Conservation (phyloP, 2,888 invertebrate species). For the Xiphydria camelus region DNA sequence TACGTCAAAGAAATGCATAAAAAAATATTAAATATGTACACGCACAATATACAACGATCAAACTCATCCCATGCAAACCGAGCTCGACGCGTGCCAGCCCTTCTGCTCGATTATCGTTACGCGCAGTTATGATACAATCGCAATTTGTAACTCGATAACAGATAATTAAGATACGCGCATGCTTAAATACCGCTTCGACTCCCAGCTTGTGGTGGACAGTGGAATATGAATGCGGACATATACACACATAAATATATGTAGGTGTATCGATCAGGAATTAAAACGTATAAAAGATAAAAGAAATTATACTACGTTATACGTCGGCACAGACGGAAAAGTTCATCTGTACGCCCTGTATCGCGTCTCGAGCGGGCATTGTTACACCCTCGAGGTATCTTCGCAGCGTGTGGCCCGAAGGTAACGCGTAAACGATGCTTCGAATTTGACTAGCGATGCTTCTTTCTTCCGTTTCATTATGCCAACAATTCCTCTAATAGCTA, state of each 20-base stretch:
- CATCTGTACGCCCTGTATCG: slow-evolving; percentile 5
- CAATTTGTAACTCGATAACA: slow-evolving; percentile 12
- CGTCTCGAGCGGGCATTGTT: too few species aligned
- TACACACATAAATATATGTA: slow-evolving; percentile 18
- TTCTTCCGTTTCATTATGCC: too few species aligned
- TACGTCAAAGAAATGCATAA: not conserved
- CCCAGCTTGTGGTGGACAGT: slow-evolving; percentile 23
- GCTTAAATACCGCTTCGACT: slow-evolving; percentile 13
- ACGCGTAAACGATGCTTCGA: too few species aligned
- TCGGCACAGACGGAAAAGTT: slow-evolving; percentile 26
- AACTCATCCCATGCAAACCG: slow-evolving; percentile 17
- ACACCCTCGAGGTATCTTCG: too few species aligned
- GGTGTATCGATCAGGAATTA: slow-evolving; percentile 23
- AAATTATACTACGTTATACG: slow-evolving; percentile 12
- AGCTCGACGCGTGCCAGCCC: slow-evolving; percentile 12
- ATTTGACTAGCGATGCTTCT: slow-evolving; percentile 18
- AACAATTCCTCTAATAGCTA: too few species aligned
- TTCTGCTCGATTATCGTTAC: not conserved
- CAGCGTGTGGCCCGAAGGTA: too few species aligned
- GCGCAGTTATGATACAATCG: slow-evolving; percentile 10
- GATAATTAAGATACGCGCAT: slow-evolving; percentile 17
- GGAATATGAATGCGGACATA: slow-evolving; percentile 8
- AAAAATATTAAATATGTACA: slow-evolving; percentile 25
- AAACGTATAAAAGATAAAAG: slow-evolving; percentile 25
- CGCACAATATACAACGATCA: slow-evolving; percentile 14